Conservation (phyloP, 2,888 invertebrate genomes). For the Tigriopus californicus region DNA sequence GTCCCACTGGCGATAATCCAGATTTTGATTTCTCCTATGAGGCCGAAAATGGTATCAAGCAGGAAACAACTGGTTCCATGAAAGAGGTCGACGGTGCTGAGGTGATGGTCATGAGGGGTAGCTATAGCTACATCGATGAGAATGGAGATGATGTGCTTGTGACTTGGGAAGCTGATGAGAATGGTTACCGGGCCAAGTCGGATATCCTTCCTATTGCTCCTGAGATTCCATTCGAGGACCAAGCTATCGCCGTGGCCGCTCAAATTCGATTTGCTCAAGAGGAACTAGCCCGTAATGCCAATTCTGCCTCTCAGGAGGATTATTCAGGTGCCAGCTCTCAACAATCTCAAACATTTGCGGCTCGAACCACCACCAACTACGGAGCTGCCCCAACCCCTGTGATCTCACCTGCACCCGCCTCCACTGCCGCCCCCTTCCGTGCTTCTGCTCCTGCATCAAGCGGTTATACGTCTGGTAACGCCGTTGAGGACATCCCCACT, state of each 20-base stretch:
- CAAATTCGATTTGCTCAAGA: constrained; percentile 13
- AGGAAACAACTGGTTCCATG: constrained; percentile 5
- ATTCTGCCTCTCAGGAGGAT: too few relatives aligned
- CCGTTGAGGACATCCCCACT: too few relatives aligned
- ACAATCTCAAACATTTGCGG: too few relatives aligned
- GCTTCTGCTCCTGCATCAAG: too few relatives aligned
- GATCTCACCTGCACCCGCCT: too few relatives aligned
- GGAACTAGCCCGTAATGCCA: background rate
- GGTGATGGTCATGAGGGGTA: constrained; percentile 9
- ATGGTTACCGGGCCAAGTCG: constrained; percentile 4
- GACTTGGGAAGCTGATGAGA: constrained; percentile 13
- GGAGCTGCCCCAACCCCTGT: too few relatives aligned
- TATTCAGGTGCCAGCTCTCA: too few relatives aligned
- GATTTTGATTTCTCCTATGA: background rate
- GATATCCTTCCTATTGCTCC: constrained; percentile 4
- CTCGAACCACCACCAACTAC: too few relatives aligned
- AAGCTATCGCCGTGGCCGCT: constrained; percentile 12
- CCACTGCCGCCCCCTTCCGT: too few relatives aligned
- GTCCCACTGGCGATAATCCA: background rate
- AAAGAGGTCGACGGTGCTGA: background rate
- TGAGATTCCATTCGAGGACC: constrained; percentile 11
- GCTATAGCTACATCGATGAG: constrained; percentile 7
- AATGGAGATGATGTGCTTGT: constrained; percentile 1
- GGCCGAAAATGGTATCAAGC: constrained; percentile 12
- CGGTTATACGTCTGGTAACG: too few relatives aligned